These are phyloP conservation scores for Anastrepha ludens DNA, from an alignment of 1,140 invertebrate genomes.

Conservation along the genomic window DNA sequence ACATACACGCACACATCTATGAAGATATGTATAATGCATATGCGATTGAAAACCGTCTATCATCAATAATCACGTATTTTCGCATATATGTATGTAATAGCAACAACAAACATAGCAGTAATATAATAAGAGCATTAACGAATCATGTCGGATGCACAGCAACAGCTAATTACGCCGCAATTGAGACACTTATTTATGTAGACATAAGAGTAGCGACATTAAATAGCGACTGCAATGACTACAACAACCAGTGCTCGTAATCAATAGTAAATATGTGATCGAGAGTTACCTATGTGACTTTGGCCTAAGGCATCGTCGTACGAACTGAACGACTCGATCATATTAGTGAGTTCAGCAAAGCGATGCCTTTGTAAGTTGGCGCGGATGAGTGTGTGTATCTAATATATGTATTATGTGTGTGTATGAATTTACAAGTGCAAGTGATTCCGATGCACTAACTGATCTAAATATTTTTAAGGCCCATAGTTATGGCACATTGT, in stretches of 20 bases:
- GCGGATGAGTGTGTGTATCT: too few species aligned
- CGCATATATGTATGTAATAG: neutral
- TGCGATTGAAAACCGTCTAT: too few species aligned
- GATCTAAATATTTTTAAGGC: too few species aligned
- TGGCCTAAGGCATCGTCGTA: neutral
- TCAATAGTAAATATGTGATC: neutral
- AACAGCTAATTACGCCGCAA: constrained; percentile 32
- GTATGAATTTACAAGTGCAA: too few species aligned
- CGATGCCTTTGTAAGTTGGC: too few species aligned
- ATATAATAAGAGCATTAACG: neutral
- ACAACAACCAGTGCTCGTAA: neutral
- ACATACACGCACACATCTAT: neutral
- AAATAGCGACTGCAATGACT: neutral
- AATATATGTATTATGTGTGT: too few species aligned
- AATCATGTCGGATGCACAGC: neutral
- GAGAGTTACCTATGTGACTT: neutral
- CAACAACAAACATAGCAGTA: neutral
- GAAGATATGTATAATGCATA: too few species aligned
- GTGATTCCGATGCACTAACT: too few species aligned
- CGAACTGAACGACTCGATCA: too few species aligned
- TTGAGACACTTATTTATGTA: constrained; percentile 23
- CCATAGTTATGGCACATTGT: too few species aligned
- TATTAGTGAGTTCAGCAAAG: too few species aligned
- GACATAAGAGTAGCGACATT: neutral
- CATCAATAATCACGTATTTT: neutral